phyloP scores from a whole-genome alignment of 2,113 vertebrate species.

The Furnarius figulus region DNA sequence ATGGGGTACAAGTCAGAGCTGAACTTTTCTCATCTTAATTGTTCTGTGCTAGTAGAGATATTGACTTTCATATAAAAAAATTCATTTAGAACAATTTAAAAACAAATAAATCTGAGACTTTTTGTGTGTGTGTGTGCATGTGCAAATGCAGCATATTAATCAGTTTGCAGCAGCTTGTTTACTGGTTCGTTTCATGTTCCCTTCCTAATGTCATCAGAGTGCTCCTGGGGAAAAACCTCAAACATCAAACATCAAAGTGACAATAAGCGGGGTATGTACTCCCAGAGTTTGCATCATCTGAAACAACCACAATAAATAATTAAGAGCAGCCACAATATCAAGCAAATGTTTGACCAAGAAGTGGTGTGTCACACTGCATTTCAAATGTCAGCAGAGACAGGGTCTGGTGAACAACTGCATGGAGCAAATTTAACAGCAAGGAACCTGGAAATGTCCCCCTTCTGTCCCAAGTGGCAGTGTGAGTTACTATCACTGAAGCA shows the following conservation, averaged over 20 bases:
- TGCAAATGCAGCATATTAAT: not conserved
- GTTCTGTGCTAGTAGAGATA: not conserved
- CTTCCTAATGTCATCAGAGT: constrained; percentile 10
- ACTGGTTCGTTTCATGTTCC: constrained; percentile 28
- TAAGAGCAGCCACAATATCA: not conserved
- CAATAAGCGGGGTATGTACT: not conserved
- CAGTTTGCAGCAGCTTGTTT: constrained; percentile 14
- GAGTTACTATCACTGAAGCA: not conserved
- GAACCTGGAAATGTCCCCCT: not conserved
- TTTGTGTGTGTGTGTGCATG: not conserved
- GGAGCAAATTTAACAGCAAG: not conserved
- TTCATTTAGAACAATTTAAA: not conserved
- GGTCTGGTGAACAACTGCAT: not conserved
- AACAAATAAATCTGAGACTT: not conserved
- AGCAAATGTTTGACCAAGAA: constrained; percentile 20
- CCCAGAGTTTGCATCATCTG: not conserved
- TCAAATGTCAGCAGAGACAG: not conserved
- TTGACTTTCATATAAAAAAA: not conserved
- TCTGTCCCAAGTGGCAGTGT: not conserved
- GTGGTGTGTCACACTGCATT: not conserved
- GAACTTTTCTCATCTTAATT: not conserved
- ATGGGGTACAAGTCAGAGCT: not conserved
- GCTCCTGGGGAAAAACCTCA: constrained; percentile 16
- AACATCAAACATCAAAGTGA: constrained; percentile 13
- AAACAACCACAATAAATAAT: constrained; percentile 47